Evolutionary conservation across 2,888 invertebrate genomes (phyloP).

Genomic region (Thelaira solivaga): DNA sequence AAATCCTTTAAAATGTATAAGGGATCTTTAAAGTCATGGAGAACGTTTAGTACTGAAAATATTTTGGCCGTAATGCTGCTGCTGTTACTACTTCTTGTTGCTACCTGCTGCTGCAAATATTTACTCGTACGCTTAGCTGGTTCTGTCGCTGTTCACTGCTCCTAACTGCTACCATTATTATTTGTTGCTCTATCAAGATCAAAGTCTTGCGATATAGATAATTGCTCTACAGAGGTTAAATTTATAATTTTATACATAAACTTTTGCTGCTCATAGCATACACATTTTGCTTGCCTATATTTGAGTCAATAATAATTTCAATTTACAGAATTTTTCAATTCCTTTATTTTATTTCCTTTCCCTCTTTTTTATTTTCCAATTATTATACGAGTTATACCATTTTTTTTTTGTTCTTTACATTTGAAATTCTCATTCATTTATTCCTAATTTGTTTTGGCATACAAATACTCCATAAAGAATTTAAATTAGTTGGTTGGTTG

Average conservation of each 20-base stretch:
- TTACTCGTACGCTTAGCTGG: not conserved
- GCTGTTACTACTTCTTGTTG: too few species aligned
- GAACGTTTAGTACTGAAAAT: not conserved
- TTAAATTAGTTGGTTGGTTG: slow-evolving; percentile 52
- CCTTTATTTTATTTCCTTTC: not conserved
- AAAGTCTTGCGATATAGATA: slow-evolving; percentile 65
- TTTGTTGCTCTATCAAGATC: slow-evolving; percentile 63
- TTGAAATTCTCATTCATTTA: slow-evolving; percentile 44
- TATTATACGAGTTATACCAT: not conserved
- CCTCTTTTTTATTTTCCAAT: not conserved
- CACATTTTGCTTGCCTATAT: slow-evolving; percentile 50
- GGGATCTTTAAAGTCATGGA: not conserved
- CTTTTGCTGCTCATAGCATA: slow-evolving; percentile 11
- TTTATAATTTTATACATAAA: slow-evolving; percentile 54
- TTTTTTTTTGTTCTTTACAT: slow-evolving; percentile 3
- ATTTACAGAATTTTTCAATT: slow-evolving; percentile 54
- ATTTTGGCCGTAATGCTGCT: not conserved
- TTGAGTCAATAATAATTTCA: slow-evolving; percentile 62
- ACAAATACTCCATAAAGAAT: slow-evolving; percentile 59
- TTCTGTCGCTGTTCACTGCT: too few species aligned
- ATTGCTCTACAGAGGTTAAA: slow-evolving; percentile 64
- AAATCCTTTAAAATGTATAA: too few species aligned
- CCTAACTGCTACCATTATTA: slow-evolving; percentile 60
- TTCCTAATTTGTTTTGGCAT: slow-evolving; percentile 61
- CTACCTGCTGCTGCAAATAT: slow-evolving; percentile 26